A percentile compares a stretch with the other conserved stretches of the same genome.
Conservation (phyloP, 2,113 vertebrate species). For the Peromyscus californicus region DNA sequence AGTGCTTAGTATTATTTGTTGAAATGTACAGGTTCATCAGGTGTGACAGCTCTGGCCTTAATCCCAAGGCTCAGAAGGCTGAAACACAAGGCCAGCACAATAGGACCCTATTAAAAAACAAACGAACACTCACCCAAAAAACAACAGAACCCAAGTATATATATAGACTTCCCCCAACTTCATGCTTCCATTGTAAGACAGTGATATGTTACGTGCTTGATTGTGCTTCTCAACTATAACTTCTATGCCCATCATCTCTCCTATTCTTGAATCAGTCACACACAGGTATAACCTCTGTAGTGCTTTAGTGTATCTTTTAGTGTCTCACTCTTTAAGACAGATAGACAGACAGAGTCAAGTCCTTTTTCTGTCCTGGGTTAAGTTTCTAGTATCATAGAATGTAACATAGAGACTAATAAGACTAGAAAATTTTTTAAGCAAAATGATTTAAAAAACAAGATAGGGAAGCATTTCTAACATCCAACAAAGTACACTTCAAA, state of each 20-base stretch:
- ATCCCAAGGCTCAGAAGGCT: not conserved
- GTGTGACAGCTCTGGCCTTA: not conserved
- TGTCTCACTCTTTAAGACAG: not conserved
- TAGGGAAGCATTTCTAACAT: too few species aligned
- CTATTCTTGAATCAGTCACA: not conserved
- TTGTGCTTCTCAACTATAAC: not conserved
- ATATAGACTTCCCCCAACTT: not conserved
- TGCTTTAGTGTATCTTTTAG: not conserved
- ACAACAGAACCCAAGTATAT: not conserved
- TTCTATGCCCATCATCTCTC: not conserved
- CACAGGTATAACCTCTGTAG: not conserved
- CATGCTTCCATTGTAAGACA: not conserved
- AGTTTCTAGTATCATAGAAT: constrained; percentile 6
- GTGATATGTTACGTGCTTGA: not conserved
- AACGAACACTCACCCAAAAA: not conserved
- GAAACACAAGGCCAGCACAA: not conserved
- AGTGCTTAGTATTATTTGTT: constrained; percentile 3
- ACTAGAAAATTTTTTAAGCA: too few species aligned
- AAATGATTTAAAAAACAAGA: too few species aligned
- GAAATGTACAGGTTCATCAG: not conserved
- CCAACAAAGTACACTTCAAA: too few species aligned
- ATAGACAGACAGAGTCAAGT: not conserved
- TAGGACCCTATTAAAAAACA: not conserved
- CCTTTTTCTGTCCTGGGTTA: not conserved
- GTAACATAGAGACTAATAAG: constrained; percentile 13